Conservation (phyloP, 92 coral and sea anemone genomes). For the Meandrina meandrites region DNA sequence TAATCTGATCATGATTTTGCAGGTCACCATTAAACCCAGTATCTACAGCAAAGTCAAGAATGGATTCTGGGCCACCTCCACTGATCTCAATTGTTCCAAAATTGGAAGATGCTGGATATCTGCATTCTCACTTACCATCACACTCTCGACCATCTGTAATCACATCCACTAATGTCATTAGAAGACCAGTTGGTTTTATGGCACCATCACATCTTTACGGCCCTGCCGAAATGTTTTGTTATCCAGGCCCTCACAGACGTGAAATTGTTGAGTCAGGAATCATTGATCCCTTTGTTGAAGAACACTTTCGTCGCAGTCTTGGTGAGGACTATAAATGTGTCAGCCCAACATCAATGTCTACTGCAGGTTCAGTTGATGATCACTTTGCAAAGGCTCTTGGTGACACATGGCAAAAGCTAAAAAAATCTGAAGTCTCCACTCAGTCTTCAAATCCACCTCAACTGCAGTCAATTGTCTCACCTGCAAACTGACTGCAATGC, state of each 20-base stretch:
- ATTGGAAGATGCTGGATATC: conserved; percentile 60
- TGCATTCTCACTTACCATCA: conserved; percentile 63
- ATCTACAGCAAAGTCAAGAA: conserved; percentile 75
- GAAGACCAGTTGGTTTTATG: conserved; percentile 85
- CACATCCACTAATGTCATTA: conserved; percentile 89
- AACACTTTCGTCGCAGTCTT: conserved; percentile 96
- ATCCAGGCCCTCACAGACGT: conserved; percentile 77
- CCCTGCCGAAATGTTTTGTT: conserved; percentile 48
- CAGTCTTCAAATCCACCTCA: conserved; percentile 58
- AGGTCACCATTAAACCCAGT: conserved; percentile 87
- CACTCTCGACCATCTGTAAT: conserved; percentile 97
- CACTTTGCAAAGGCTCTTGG: conserved; percentile 99
- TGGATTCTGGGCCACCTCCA: conserved; percentile 91
- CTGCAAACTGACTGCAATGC: conserved; percentile 51
- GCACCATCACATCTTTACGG: conserved; percentile 59
- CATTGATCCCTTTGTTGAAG: conserved; percentile 98
- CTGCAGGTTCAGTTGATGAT: conserved; percentile 96
- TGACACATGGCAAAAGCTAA: conserved; percentile 85
- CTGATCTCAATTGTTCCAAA: conserved; percentile 86
- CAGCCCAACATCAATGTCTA: conserved; percentile 76
- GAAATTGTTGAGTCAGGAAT: conserved; percentile 82
- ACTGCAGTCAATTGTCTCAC: conserved; percentile 79
- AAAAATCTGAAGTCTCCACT: conserved; percentile 45
- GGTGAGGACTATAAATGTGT: conserved; percentile 93
- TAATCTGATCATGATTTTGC: not conserved